Conservation (phyloP, 2,888 invertebrate genomes). For the Sericinus montela region DNA sequence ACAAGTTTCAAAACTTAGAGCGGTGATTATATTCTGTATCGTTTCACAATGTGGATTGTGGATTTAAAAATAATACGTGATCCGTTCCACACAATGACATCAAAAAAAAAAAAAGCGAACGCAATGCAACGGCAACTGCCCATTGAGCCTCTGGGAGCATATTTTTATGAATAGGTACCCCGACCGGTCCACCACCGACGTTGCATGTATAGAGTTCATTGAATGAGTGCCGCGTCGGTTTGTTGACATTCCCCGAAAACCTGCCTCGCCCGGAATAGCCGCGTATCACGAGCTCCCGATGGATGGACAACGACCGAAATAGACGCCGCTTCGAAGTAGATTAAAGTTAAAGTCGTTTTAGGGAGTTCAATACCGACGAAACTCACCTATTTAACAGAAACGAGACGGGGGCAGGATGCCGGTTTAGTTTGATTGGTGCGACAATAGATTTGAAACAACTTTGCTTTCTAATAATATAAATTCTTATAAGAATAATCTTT, state of each 20-base stretch:
- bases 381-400: constrained; percentile 45
- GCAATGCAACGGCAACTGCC: constrained; percentile 35
- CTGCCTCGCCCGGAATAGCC: constrained; percentile 74
- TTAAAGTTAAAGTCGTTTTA: constrained; percentile 63
- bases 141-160: constrained; percentile 69
- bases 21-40: background rate
- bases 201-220: constrained; percentile 69
- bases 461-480: no score
- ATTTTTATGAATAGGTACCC: constrained; percentile 71
- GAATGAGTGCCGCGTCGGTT: constrained; percentile 73
- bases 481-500: no score
- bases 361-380: constrained; percentile 47
- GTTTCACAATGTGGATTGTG: constrained; percentile 20
- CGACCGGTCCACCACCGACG: constrained; percentile 59
- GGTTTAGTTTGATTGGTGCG: constrained; percentile 20
- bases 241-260: constrained; percentile 80
- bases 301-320: constrained; percentile 70
- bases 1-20: no score
- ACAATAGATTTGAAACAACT: background rate
- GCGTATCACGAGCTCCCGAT: constrained; percentile 48
- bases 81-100: constrained; percentile 17
- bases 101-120: constrained; percentile 46
- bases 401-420: constrained; percentile 38
- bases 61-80: constrained; percentile 25
- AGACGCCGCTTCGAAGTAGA: constrained; percentile 56